Percentiles rank a stretch among this genome's conserved stretches.
Conservation (phyloP, 2,113 vertebrate genomes). For the Azemiops feae region DNA sequence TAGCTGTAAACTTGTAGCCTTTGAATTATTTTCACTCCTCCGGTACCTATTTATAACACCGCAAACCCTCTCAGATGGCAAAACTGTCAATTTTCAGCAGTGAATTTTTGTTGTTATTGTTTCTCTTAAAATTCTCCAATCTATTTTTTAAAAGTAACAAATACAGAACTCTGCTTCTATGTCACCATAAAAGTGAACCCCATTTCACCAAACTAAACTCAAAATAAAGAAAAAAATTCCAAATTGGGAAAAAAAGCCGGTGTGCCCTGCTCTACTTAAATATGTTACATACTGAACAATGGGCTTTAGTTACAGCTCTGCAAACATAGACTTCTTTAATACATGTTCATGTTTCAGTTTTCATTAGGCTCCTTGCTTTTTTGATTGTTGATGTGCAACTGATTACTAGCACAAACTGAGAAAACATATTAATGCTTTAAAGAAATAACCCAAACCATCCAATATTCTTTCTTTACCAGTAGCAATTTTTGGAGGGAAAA, state of each 20-base stretch:
- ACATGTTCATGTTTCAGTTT: neutral
- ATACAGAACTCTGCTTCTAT: neutral
- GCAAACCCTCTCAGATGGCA: neutral
- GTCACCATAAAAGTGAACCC: neutral
- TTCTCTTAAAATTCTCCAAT: neutral
- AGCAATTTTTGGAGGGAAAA: neutral
- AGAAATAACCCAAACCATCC: neutral
- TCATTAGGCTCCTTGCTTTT: neutral
- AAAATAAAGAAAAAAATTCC: neutral
- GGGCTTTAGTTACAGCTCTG: neutral
- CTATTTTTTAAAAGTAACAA: neutral
- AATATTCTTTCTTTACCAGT: neutral
- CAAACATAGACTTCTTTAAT: neutral
- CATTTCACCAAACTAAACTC: neutral
- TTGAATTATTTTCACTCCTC: neutral
- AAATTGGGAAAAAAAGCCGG: neutral
- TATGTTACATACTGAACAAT: neutral
- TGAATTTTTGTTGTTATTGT: neutral
- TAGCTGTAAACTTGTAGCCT: neutral
- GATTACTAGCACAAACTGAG: neutral
- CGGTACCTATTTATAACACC: neutral
- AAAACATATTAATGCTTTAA: neutral
- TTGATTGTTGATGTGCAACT: neutral
- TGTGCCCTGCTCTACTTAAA: neutral
- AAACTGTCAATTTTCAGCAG: neutral